Percentiles rank a stretch among this genome's conserved stretches.
Evolutionary conservation across 1,140 invertebrate genomes (phyloP).

Genomic region (Papilio machaon): DNA sequence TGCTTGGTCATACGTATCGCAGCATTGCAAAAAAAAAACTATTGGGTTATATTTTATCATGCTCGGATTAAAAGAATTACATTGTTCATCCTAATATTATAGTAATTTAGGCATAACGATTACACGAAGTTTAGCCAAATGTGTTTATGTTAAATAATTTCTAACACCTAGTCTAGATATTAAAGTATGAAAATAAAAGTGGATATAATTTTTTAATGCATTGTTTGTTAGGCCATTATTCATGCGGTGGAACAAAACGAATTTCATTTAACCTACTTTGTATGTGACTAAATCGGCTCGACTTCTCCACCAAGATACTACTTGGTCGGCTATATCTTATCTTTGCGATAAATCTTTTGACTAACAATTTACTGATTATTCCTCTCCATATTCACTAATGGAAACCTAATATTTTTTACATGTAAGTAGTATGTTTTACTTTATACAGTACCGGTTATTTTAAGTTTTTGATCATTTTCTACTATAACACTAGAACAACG

Average conservation of each 20-base stretch:
- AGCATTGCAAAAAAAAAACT: too few species aligned
- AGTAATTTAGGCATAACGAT: too few species aligned
- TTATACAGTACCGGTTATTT: too few species aligned
- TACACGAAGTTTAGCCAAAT: background rate
- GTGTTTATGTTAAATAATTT: background rate
- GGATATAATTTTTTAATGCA: constrained; percentile 30
- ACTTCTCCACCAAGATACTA: constrained; percentile 24
- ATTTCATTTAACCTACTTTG: constrained; percentile 36
- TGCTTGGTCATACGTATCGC: too few species aligned
- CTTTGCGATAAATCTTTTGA: constrained; percentile 32
- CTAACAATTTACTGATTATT: constrained; percentile 12
- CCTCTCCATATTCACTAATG: background rate
- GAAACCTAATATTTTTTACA: constrained; percentile 7
- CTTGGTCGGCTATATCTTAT: constrained; percentile 14
- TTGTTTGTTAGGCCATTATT: constrained; percentile 28
- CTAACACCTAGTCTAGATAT: background rate
- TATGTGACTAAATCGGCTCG: constrained; percentile 12
- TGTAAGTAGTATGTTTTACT: background rate
- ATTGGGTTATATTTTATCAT: too few species aligned
- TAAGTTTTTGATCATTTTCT: too few species aligned
- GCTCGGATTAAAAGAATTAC: too few species aligned
- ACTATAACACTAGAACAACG: too few species aligned
- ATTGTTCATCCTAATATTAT: too few species aligned
- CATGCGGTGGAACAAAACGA: constrained; percentile 34
- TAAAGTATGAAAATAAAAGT: background rate